Base-by-base conservation (phyloP, 2,888 invertebrate species). In the Brenthis ino region DNA sequence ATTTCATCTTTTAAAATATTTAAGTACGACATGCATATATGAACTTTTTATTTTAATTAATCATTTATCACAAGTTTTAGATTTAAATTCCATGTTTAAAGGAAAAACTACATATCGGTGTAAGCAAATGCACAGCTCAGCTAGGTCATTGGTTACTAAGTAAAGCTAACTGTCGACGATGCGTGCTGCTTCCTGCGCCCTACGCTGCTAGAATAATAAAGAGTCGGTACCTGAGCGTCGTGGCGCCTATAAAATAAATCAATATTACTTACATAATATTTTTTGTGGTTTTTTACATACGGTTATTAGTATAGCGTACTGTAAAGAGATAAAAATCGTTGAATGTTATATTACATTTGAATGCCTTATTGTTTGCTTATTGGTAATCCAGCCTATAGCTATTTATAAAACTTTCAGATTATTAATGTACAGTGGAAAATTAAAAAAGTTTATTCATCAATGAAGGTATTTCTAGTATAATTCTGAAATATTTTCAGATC, bases 131-230 rank as follows among this genome's bases (percentile, higher is more conserved):
- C 68, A 50, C 53, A 64, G 69, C 71, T 75, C 63, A 74, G 75
- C 74, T 76, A 73, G 77, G 77, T 78, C 77, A 74, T 77, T 71
- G 77, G 70, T 75, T 74, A 75, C 85, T 84, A 82, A 79, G 78
- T 74, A 71, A 63, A 73, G 70, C 66, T 77, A 78, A 77, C 78
- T 76, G 76, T 79, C 75, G 57, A 48, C 68, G 64, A 65, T 67
- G 61, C 71, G 76, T 74, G 75, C 73, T 67, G 75, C 72, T 79
- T 79, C 79, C 79, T 78, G 69, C 68, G 72, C 24, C 50, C 64
- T 16, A 68, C 77, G 67, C 57, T 60, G 55, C 37, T 63, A 50
- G 79, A 73, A 79, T 79, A 77, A 69, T 76, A 72, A 79, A 68
- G 65, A 75, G 37, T 43, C 11, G 73, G 12, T 11, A 47, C 12